Conservation (phyloP, 2,797 vertebrate species). For the Chrysocyon brachyurus region DNA sequence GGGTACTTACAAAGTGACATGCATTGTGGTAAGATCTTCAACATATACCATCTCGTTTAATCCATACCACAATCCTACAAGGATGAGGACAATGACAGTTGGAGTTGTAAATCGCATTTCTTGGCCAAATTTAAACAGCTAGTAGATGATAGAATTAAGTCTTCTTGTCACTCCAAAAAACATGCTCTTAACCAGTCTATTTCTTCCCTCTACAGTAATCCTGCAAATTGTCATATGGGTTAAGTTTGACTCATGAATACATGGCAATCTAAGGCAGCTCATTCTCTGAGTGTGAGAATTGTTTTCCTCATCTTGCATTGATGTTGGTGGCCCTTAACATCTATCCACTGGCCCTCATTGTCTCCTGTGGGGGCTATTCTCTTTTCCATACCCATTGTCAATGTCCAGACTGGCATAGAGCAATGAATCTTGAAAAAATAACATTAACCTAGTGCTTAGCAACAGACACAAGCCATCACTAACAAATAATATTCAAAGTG, state of each 20-base stretch:
- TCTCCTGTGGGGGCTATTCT: background rate
- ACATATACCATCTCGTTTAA: background rate
- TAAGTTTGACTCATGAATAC: background rate
- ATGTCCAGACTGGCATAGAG: background rate
- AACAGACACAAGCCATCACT: background rate
- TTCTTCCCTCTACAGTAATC: background rate
- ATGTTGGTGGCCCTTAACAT: background rate
- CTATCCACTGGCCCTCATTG: background rate
- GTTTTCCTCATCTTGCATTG: background rate
- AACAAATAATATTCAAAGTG: slow-evolving; percentile 14
- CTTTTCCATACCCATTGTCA: background rate
- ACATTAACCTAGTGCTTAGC: background rate
- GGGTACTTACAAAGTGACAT: background rate
- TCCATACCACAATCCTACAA: background rate
- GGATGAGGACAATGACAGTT: background rate
- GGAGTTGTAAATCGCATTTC: background rate
- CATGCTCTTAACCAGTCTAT: background rate
- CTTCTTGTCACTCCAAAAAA: background rate
- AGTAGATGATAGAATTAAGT: background rate
- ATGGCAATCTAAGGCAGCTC: background rate
- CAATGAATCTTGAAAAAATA: background rate
- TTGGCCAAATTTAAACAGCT: background rate
- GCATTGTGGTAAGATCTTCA: background rate
- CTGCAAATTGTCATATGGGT: background rate
- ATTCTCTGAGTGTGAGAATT: background rate